Base-by-base conservation (phyloP, 2,113 vertebrate species). In the Misgurnus anguillicaudatus region DNA sequence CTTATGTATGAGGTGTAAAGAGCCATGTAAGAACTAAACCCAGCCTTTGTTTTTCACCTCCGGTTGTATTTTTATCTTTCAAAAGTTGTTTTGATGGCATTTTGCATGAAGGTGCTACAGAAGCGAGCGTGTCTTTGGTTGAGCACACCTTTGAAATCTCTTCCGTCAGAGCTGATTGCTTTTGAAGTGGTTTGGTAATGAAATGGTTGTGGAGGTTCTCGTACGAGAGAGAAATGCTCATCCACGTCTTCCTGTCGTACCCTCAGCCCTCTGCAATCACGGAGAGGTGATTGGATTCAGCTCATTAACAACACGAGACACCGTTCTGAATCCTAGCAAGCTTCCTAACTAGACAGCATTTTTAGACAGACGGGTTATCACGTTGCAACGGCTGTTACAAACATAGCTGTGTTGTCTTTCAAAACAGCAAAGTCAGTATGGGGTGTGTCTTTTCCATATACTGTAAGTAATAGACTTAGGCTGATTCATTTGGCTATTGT, bases 151-250 rank as follows among this genome's bases (percentile, higher is more conserved):
- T 74, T 74, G 57, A 74, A 74, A 74, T 62, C 72, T 74, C 57
- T 31, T 57, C 57, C 57, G 57, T 74, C 72, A 74, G 57, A 62
- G 72, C 57, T 74, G 72, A 74, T 74, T 74, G 72, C 72, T 48
- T 74, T 74, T 74, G 57, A 74, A 74, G 72, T 74, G 72, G 39
- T 62, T 36, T 36, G 72, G 72, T 74, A 74, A 74, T 74, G 72
- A 74, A 74, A 74, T 62, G 72, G 57, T 74, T n/a, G 72, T 74
- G 72, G 58, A 74, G 72, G 36, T 74, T 74, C 39, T 74, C 4
- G 72, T 60, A 36, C 13, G 58, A 55, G 39, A 65, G 62, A 74
- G 62, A 72, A 65, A 79, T 73, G 70, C 51, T 53, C 39, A 53
- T 14, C 5, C 51, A 53, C 70, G 58, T 63, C 77, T 48, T 71